These are phyloP conservation scores for Rhynchonycteris naso DNA, from an alignment of 2,797 vertebrate species.

Conservation along the genomic window DNA sequence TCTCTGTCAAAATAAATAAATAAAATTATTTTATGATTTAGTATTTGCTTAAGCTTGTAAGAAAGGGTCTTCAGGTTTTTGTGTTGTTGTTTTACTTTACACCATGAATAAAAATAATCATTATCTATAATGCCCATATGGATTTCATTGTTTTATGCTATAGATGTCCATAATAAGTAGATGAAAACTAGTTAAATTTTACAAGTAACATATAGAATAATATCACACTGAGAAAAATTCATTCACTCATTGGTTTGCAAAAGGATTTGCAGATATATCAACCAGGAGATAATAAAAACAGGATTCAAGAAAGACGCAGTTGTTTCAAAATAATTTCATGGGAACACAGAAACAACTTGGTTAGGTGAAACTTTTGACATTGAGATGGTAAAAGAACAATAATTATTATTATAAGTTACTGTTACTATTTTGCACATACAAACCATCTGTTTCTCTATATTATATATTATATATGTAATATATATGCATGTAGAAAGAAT, in stretches of 20 bases:
- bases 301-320: neutral
- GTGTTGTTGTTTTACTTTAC: neutral
- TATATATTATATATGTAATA: neutral
- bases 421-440: neutral
- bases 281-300: neutral
- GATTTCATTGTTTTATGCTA: neutral
- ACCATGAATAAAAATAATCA: neutral
- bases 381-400: neutral
- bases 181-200: neutral
- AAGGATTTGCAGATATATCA: neutral
- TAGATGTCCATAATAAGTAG: neutral
- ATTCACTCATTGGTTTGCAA: neutral
- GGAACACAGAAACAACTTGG: neutral
- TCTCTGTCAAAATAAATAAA: too few species aligned
- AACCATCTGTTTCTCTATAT: neutral
- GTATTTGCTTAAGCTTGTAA: neutral
- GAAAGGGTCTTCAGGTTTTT: neutral
- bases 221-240: neutral
- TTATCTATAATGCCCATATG: neutral
- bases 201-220: neutral
- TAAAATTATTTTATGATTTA: neutral
- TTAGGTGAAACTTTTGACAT: neutral
- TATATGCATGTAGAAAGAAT: neutral
- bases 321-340: neutral
- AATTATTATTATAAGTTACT: neutral